Conservation (phyloP, 2,888 invertebrate genomes). For the Drosophila nr. medialis region DNA sequence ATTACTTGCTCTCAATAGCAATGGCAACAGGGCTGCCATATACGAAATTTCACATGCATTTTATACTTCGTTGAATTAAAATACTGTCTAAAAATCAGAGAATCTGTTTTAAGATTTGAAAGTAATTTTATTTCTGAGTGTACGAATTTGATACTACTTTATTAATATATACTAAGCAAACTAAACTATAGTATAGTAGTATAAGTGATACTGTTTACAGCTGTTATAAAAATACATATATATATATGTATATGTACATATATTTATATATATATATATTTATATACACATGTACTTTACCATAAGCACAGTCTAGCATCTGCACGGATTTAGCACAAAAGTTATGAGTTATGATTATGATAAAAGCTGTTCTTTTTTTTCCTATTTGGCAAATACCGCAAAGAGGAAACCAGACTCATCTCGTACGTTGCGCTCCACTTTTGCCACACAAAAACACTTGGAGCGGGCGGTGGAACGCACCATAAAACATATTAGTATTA, state of each 20-base stretch:
- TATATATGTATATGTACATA: not conserved
- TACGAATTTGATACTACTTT: not conserved
- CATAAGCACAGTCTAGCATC: not conserved
- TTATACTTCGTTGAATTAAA: fast-evolving
- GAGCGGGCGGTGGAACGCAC: slow-evolving; percentile 1
- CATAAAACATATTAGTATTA: slow-evolving; percentile 68
- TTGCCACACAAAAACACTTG: not conserved
- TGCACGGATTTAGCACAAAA: slow-evolving; percentile 61
- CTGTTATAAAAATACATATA: not conserved
- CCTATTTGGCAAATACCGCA: slow-evolving; percentile 21
- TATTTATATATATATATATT: not conserved
- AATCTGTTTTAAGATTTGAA: not conserved
- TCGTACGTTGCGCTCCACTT: not conserved
- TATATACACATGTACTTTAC: not conserved
- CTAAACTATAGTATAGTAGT: not conserved
- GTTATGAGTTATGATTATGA: slow-evolving; percentile 72
- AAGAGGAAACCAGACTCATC: not conserved
- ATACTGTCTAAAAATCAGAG: not conserved
- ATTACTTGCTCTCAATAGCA: too few species aligned
- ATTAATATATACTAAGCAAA: not conserved
- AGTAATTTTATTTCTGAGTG: not conserved
- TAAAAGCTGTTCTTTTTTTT: slow-evolving; percentile 54
- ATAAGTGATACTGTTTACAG: not conserved
- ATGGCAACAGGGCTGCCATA: too few species aligned
- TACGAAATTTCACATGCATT: too few species aligned